Evolutionary conservation across 2,113 vertebrate species (phyloP), one percentile per base, ranked within the genome.

Genomic region (Pongo pygmaeus): DNA sequence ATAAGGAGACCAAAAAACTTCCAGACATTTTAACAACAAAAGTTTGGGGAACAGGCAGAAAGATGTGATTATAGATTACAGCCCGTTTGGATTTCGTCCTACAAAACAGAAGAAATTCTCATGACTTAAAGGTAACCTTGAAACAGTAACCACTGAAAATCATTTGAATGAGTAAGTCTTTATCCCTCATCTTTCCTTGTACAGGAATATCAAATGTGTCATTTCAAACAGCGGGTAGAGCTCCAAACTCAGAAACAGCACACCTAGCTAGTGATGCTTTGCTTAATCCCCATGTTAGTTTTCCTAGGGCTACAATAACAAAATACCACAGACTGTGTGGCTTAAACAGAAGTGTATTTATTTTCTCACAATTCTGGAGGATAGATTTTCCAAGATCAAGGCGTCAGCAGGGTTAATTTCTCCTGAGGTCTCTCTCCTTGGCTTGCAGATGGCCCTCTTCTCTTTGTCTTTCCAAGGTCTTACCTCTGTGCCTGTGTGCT

Each of bases 21-120:
- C 40, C 72, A 93, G 91, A 86, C 38, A 91, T 89, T 85, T 81
- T 84, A 92, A 92, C 12, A 67, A 52, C 72, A 81, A 74, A 96
- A 78, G 7, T 67, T 72, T 9, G 22, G 30, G 72, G 50, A 11
- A 32, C 80, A 27, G 30, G 57, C 38, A 61, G 22, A 55, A 89
- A 69, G 61, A 94, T 43, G 7, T 17, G 30, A 52, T 57, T 50
- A 78, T 3, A 75, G 38, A 59, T 87, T 57, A 72, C 1, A 95
- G 27, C 4, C 55, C 13, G 25, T 64, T 92, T 10, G 6, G 48
- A 84, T 69, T 77, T 9, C 89, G 48, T 92, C 61, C 57, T 64
- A 43, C 18, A 38, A 50, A 96, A 87, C 3, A 40, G 40, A 77
- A 40, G 8, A 40, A 52, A 84, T 43, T 52, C 61, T 94, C 92